Conservation (phyloP, 2,797 vertebrate genomes). For the Linurgus olivaceus region DNA sequence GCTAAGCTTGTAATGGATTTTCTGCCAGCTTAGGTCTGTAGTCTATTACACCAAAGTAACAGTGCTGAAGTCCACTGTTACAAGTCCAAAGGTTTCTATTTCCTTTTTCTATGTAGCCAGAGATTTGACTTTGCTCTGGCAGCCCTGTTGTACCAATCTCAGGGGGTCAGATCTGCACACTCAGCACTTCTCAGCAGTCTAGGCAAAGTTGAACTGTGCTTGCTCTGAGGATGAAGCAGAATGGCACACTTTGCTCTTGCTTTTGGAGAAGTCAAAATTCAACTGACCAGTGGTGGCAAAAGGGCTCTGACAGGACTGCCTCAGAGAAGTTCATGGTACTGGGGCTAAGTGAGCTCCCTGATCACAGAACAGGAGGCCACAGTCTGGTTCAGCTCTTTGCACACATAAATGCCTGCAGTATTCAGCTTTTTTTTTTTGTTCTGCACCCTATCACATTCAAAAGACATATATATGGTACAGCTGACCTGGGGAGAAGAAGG, state of each 20-base stretch:
- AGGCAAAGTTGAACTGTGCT: background rate
- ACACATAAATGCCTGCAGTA: background rate
- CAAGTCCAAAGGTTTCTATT: background rate
- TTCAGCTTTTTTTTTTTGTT: background rate
- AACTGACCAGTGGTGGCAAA: background rate
- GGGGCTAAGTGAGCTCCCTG: background rate
- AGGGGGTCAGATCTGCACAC: accelerated
- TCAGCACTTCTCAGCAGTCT: background rate
- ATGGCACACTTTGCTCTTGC: background rate
- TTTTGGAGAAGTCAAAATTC: background rate
- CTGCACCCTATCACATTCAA: background rate
- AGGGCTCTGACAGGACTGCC: background rate
- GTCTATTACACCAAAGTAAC: background rate
- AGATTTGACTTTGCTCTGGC: background rate
- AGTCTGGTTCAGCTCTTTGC: background rate
- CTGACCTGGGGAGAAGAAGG: background rate
- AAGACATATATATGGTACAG: background rate
- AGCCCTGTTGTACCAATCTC: accelerated
- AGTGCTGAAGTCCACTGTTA: background rate
- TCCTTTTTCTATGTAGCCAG: background rate
- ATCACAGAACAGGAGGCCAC: background rate
- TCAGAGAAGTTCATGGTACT: background rate
- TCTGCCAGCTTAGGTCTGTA: background rate
- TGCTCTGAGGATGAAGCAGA: background rate
- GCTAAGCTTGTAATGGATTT: background rate